Evolutionary conservation across 2,113 vertebrate genomes (phyloP).

Genomic region (Zosterops japonicus): DNA sequence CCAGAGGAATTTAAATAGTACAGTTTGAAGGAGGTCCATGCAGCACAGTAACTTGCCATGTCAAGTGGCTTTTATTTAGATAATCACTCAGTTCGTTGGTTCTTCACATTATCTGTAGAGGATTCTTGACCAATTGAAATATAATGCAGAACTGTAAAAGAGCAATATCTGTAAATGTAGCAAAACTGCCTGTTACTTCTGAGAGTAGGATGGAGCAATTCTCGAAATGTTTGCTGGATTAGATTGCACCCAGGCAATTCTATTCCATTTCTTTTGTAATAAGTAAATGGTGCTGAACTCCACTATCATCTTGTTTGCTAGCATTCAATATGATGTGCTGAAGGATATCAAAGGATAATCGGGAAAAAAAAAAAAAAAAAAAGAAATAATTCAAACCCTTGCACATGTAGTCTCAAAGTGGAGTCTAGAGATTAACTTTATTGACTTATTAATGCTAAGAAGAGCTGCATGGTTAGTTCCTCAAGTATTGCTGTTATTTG

Average conservation of each 20-base stretch:
- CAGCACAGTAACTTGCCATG: neutral
- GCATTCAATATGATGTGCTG: neutral
- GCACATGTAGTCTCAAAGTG: neutral
- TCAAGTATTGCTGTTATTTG: neutral
- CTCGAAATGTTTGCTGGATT: neutral
- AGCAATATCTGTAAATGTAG: neutral
- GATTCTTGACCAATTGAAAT: neutral
- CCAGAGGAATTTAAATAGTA: neutral
- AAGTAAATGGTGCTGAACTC: neutral
- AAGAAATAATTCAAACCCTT: neutral
- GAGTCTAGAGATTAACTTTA: neutral
- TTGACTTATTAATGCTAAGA: neutral
- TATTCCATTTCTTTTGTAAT: neutral
- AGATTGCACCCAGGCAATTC: neutral
- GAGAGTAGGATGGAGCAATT: neutral
- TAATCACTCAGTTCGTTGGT: neutral
- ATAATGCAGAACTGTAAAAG: fast-evolving
- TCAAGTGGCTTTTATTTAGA: neutral
- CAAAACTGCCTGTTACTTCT: neutral
- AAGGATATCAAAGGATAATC: neutral
- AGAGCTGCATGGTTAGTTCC: neutral
- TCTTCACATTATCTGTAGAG: neutral
- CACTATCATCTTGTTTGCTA: neutral
- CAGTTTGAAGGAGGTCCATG: neutral
- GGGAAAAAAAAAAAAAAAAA: neutral